Conservation (phyloP, 2,888 invertebrate genomes). For the Ennomos erosarius region DNA sequence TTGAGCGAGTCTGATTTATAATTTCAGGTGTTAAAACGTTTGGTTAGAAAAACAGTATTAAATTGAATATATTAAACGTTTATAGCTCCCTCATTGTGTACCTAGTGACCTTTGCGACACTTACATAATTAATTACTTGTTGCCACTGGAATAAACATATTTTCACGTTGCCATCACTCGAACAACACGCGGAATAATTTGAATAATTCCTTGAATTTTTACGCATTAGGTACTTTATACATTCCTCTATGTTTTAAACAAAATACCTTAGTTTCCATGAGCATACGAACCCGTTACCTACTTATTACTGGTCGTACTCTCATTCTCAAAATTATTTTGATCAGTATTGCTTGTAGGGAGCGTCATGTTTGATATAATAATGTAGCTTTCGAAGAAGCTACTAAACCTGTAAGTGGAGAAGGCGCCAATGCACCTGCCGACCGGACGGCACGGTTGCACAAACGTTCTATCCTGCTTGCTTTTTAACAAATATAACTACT, state of each 20-base stretch:
- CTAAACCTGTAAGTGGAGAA: constrained; percentile 25
- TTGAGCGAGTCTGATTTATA: not conserved
- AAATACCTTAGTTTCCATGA: too few relatives aligned
- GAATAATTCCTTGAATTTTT: constrained; percentile 15
- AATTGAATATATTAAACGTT: constrained; percentile 16
- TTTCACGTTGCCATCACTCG: constrained; percentile 29
- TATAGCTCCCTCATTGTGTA: constrained; percentile 59
- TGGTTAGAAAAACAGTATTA: constrained; percentile 8
- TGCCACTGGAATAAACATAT: constrained; percentile 21
- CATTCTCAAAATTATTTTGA: too few relatives aligned
- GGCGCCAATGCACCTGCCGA: constrained; percentile 61
- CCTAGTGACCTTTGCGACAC: constrained; percentile 68
- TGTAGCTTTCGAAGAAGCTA: constrained; percentile 17
- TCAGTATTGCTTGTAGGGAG: too few relatives aligned
- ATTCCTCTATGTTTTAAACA: too few relatives aligned
- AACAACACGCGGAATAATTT: constrained; percentile 27
- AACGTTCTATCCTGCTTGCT: constrained; percentile 35
- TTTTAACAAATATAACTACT: constrained; percentile 24
- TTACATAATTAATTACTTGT: constrained; percentile 67
- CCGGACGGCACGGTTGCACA: constrained; percentile 39
- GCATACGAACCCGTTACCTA: too few relatives aligned
- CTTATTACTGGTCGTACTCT: too few relatives aligned
- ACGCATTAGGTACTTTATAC: too few relatives aligned
- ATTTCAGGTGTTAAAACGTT: not conserved
- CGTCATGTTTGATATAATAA: constrained; percentile 4